Conservation (phyloP, 2,888 invertebrate species). For the Macrosoma leucophasiata region DNA sequence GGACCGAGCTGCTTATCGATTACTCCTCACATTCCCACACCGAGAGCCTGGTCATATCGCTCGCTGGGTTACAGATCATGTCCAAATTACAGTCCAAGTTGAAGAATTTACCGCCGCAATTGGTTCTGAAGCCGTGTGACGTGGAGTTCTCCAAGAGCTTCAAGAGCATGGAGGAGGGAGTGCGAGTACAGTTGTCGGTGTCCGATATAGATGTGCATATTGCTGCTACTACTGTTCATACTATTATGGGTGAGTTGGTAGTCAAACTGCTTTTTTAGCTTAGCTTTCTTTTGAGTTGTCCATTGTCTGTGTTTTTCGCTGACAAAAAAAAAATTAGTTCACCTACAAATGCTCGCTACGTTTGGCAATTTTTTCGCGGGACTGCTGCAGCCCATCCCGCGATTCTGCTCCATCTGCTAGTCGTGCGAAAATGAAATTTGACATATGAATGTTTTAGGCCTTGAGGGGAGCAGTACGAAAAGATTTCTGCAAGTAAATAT, state of each 20-base stretch:
- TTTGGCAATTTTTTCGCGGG: too few relatives aligned
- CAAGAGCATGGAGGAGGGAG: conserved; percentile 78
- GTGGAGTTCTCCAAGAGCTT: conserved; percentile 80
- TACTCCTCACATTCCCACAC: conserved; percentile 80
- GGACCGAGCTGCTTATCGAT: conserved; percentile 81
- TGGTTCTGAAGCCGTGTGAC: conserved; percentile 81
- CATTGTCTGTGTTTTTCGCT: too few relatives aligned
- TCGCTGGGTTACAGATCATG: conserved; percentile 63
- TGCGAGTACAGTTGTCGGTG: conserved; percentile 78
- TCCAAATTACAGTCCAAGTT: conserved; percentile 76
- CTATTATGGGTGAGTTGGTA: conserved; percentile 75
- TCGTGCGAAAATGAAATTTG: too few relatives aligned
- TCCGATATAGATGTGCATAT: conserved; percentile 83
- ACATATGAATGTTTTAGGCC: too few relatives aligned
- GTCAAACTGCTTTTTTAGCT: neutral
- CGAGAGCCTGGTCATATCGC: conserved; percentile 74
- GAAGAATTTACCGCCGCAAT: conserved; percentile 71
- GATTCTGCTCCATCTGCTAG: too few relatives aligned
- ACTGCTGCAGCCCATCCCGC: too few relatives aligned
- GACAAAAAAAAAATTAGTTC: too few relatives aligned
- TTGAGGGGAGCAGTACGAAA: too few relatives aligned
- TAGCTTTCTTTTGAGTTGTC: neutral
- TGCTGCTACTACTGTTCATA: conserved; percentile 83
- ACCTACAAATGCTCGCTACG: too few relatives aligned
- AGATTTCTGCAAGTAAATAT: too few relatives aligned